Percentiles rank a stretch among this genome's conserved stretches.
phyloP scores from a whole-genome alignment of 2,888 invertebrate genomes.

The Amphipoea oculea region DNA sequence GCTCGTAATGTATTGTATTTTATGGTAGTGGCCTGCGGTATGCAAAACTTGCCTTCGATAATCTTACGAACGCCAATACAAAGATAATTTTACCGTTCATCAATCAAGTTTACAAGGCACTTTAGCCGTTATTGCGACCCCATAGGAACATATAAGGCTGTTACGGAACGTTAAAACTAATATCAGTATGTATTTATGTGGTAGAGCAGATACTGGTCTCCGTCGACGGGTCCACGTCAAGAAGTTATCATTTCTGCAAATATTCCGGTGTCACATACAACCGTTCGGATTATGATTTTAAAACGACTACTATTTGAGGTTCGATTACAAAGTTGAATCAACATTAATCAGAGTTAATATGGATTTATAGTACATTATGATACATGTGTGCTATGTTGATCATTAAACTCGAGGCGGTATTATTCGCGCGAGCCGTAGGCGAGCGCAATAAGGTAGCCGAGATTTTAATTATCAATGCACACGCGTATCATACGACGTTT shows the following conservation, averaged over 20 bases:
- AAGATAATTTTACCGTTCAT: conserved; percentile 74
- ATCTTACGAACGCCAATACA: conserved; percentile 80
- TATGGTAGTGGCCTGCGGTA: conserved; percentile 86
- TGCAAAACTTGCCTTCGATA: conserved; percentile 87
- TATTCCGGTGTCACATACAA: conserved; percentile 81
- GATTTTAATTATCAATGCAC: too few species aligned
- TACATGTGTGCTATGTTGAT: too few species aligned
- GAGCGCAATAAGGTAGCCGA: too few species aligned
- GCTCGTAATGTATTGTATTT: conserved; percentile 87
- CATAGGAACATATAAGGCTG: conserved; percentile 45
- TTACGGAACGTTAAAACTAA: conserved; percentile 34
- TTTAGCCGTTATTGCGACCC: conserved; percentile 65
- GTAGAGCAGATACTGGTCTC: conserved; percentile 76
- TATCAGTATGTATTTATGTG: conserved; percentile 71
- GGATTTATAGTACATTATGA: too few species aligned
- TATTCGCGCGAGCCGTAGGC: too few species aligned
- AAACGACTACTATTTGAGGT: conserved; percentile 59
- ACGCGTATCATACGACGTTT: too few species aligned
- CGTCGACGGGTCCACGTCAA: conserved; percentile 75
- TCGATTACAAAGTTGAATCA: conserved; percentile 54
- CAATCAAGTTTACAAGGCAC: conserved; percentile 58
- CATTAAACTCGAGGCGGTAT: too few species aligned
- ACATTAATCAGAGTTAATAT: conserved; percentile 44
- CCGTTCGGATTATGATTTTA: conserved; percentile 76
- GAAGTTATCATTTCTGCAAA: conserved; percentile 84